These are phyloP conservation scores for Clarias pachynema DNA, from an alignment of 2,797 vertebrate species.

Conservation along the genomic window DNA sequence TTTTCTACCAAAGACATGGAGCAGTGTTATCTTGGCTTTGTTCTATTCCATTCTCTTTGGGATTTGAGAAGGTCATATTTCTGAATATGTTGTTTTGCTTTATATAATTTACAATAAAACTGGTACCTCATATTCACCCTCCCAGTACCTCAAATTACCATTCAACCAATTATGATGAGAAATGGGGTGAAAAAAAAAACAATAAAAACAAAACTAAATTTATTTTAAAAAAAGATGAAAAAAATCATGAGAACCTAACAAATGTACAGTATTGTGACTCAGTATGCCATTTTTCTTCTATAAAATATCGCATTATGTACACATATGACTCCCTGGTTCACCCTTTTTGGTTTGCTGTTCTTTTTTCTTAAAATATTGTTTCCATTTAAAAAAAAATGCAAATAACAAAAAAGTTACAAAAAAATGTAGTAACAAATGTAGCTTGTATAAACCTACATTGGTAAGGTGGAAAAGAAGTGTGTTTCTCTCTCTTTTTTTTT, in stretches of 20 bases:
- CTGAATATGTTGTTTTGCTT: slow-evolving; percentile 75
- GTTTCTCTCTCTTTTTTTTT: slow-evolving; percentile 38
- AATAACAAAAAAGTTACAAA: slow-evolving; percentile 73
- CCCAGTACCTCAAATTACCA: slow-evolving; percentile 82
- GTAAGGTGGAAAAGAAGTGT: slow-evolving; percentile 85
- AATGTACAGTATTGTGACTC: slow-evolving; percentile 77
- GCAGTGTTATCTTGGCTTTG: slow-evolving; percentile 71
- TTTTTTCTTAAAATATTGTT: slow-evolving; percentile 73
- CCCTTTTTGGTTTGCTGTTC: slow-evolving; percentile 85
- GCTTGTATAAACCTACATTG: slow-evolving; percentile 87
- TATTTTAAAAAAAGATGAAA: neutral
- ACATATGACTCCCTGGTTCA: slow-evolving; percentile 84
- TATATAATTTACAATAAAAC: slow-evolving; percentile 66
- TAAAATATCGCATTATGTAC: slow-evolving; percentile 68
- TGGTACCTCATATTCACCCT: slow-evolving; percentile 87
- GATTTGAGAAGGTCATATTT: slow-evolving; percentile 67
- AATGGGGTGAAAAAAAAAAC: slow-evolving; percentile 53
- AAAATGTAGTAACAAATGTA: slow-evolving; percentile 86
- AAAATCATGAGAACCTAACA: slow-evolving; percentile 60
- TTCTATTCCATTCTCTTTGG: slow-evolving; percentile 55
- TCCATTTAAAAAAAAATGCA: slow-evolving; percentile 61
- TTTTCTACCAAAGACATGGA: slow-evolving; percentile 91
- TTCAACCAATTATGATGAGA: slow-evolving; percentile 76
- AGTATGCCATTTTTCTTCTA: slow-evolving; percentile 68
- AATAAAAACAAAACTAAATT: slow-evolving; percentile 17